Evolutionary conservation across 1,140 invertebrate species (phyloP).

Genomic region (Anadara kagoshimensis): DNA sequence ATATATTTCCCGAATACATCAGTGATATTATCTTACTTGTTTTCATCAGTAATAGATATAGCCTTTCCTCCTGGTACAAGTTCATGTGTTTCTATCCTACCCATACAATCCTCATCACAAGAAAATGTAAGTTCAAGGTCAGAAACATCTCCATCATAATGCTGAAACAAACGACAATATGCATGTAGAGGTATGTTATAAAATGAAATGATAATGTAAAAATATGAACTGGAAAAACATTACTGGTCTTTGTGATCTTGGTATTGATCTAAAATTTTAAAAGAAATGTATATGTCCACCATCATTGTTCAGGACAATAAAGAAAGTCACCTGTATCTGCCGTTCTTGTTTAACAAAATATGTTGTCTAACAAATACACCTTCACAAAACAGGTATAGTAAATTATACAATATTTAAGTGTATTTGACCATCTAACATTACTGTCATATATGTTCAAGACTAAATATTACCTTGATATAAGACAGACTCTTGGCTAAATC

Average conservation of each 20-base stretch:
- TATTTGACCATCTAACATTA: no score
- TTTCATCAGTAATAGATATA: conserved; percentile 95
- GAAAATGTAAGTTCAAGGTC: conserved; percentile 98
- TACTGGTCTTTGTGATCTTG: background rate
- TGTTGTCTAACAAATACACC: no score
- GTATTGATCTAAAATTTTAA: no score
- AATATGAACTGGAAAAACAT: background rate
- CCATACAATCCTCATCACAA: conserved; percentile 96
- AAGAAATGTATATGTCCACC: no score
- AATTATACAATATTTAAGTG: no score
- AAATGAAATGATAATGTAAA: background rate
- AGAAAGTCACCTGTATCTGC: no score
- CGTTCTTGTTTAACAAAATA: no score
- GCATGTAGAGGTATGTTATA: conserved; percentile 3
- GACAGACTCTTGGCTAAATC: conserved; percentile 97
- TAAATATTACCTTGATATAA: conserved; percentile 85
- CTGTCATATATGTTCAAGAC: no score
- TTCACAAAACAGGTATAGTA: no score
- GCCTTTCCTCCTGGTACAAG: conserved; percentile 94
- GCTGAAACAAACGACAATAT: conserved; percentile 73
- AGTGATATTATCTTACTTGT: conserved; percentile 83
- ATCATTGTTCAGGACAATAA: no score
- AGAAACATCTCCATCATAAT: conserved; percentile 94
- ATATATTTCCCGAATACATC: background rate
- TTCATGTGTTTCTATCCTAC: conserved; percentile 77